A percentile compares a stretch with the other conserved stretches of the same genome.
Conservation (phyloP, 92 coral and sea anemone genomes). For the Parazoanthus atlanticus region DNA sequence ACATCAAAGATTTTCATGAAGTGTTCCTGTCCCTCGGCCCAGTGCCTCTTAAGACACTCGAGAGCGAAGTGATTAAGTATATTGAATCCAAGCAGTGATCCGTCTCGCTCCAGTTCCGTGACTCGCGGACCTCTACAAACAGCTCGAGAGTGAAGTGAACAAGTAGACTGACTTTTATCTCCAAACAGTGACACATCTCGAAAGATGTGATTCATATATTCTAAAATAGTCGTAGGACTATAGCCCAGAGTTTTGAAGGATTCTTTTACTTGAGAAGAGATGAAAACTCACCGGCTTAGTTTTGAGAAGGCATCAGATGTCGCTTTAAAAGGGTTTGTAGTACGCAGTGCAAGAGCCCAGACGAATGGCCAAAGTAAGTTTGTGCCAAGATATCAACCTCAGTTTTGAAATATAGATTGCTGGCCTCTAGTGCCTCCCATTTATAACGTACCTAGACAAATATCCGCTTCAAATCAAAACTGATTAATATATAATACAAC, state of each 20-base stretch:
- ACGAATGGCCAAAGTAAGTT: neutral
- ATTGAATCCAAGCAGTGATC: conserved; percentile 37
- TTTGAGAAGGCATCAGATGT: neutral
- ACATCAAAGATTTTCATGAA: conserved; percentile 88
- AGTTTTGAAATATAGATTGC: too few species aligned
- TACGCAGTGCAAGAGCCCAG: neutral
- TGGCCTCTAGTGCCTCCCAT: too few species aligned
- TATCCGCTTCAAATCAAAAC: too few species aligned
- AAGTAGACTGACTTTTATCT: neutral
- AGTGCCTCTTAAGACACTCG: conserved; percentile 83
- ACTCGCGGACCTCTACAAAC: neutral
- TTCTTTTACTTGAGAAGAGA: too few species aligned
- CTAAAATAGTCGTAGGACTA: neutral
- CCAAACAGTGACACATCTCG: too few species aligned
- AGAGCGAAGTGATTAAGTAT: conserved; percentile 76
- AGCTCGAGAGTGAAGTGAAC: neutral
- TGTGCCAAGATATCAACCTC: neutral
- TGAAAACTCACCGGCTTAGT: neutral
- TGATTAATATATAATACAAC: too few species aligned
- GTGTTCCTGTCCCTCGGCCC: conserved; percentile 82
- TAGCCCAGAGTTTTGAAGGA: neutral
- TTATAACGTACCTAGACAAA: too few species aligned
- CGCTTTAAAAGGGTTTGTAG: neutral
- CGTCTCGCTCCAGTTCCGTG: neutral
- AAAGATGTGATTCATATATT: neutral